Conservation (phyloP, 2,888 invertebrate species). For the Oxyteleia sp. region DNA sequence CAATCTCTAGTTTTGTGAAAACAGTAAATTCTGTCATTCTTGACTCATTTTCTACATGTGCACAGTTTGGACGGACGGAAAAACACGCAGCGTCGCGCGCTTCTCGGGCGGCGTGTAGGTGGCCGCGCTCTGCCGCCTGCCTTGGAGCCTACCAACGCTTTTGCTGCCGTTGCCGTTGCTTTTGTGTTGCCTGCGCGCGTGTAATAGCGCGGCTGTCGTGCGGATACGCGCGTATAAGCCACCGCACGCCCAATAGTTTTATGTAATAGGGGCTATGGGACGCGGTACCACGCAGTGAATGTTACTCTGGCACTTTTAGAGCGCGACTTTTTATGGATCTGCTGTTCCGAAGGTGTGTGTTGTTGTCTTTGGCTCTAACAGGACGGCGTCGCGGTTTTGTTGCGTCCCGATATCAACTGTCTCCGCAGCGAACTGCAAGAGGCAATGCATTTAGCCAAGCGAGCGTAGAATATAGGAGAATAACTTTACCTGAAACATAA, state of each 20-base stretch:
- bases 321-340: constrained; percentile 17
- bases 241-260: constrained; percentile 36
- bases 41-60: no score
- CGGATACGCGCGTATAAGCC: constrained; percentile 12
- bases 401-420: constrained; percentile 10
- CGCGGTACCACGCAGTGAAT: constrained; percentile 27
- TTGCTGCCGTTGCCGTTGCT: constrained; percentile 10
- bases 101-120: constrained; percentile 48
- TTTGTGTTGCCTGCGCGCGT: constrained; percentile 12
- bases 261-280: constrained; percentile 35
- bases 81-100: constrained; percentile 39
- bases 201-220: constrained; percentile 23
- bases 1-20: no score
- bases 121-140: constrained; percentile 27
- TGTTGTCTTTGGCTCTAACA: constrained; percentile 7
- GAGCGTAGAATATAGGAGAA: no score
- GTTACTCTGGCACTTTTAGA: constrained; percentile 12
- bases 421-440: no score
- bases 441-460: no score
- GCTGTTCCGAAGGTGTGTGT: constrained; percentile 9
- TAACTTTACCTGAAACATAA: no score
- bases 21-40: no score
- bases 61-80: no score
- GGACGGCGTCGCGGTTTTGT: constrained; percentile 4
- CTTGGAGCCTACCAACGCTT: constrained; percentile 27